Percentiles rank a stretch among this genome's conserved stretches.
phyloP scores from a whole-genome alignment of 2,888 invertebrate genomes.

The Eucriotettix oculatus region DNA sequence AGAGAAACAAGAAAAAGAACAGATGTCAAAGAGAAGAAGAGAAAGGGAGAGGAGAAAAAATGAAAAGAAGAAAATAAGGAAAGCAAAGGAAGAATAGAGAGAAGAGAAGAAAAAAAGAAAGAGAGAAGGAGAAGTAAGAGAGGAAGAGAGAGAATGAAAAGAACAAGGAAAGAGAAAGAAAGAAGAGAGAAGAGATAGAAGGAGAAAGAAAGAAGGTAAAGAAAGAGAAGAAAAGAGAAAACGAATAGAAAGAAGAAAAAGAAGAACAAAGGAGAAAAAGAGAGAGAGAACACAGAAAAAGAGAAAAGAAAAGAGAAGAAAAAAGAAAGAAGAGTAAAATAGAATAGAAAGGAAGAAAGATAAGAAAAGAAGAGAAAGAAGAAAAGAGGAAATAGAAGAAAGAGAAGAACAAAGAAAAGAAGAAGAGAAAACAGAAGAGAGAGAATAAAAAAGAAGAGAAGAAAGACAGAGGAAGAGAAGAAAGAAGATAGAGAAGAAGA shows the following conservation, averaged over 20 bases:
- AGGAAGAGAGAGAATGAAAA: too few relatives aligned
- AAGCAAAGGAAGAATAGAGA: not conserved
- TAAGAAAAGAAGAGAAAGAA: too few relatives aligned
- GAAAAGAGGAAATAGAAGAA: not conserved
- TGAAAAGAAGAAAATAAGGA: not conserved
- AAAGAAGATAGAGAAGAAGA: not conserved
- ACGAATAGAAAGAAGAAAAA: too few relatives aligned
- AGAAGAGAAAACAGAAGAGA: not conserved
- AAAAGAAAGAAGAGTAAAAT: too few relatives aligned
- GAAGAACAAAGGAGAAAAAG: not conserved
- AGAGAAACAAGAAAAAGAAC: not conserved
- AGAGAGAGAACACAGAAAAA: too few relatives aligned
- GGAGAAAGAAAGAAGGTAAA: not conserved
- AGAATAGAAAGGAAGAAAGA: too few relatives aligned
- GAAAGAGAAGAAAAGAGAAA: too few relatives aligned
- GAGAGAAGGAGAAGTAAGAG: not conserved
- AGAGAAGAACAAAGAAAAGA: not conserved
- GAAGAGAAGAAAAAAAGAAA: not conserved
- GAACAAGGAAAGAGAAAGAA: too few relatives aligned
- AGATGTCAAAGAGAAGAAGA: not conserved
- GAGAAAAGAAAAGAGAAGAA: too few relatives aligned
- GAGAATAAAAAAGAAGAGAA: not conserved
- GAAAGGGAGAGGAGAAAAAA: not conserved
- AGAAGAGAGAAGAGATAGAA: too few relatives aligned
- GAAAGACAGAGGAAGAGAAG: not conserved